Conservation (phyloP, 2,888 invertebrate species). For the Scaptomyza caliginosa region DNA sequence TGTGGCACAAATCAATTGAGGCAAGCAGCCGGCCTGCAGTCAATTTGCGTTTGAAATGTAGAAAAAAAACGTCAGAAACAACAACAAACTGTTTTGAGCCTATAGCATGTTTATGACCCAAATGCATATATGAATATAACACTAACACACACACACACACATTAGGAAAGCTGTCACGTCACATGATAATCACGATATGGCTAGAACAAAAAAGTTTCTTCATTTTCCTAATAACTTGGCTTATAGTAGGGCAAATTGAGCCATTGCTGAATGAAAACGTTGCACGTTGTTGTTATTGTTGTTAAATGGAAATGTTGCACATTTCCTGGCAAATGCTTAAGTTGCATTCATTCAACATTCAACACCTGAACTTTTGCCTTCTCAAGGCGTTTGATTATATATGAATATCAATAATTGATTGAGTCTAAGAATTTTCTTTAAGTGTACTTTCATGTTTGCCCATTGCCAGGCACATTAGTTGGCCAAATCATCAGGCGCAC, state of each 20-base stretch:
- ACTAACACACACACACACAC: conserved; percentile 71
- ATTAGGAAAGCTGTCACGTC: conserved; percentile 81
- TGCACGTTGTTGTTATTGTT: conserved; percentile 31
- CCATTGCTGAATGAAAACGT: conserved; percentile 58
- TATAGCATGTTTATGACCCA: conserved; percentile 76
- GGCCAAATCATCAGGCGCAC: conserved; percentile 5
- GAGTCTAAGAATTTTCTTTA: neutral
- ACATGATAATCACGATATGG: conserved; percentile 80
- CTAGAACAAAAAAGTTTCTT: conserved; percentile 6
- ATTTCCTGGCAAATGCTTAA: conserved; percentile 24
- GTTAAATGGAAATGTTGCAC: conserved; percentile 30
- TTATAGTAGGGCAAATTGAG: conserved; percentile 64
- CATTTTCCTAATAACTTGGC: conserved; percentile 11
- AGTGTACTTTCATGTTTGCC: conserved; percentile 1
- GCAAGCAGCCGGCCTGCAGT: conserved; percentile 12
- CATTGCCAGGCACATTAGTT: neutral
- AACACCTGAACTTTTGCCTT: conserved; percentile 22
- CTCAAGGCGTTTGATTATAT: neutral
- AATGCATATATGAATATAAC: conserved; percentile 77
- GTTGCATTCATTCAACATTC: conserved; percentile 20
- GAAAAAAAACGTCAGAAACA: conserved; percentile 24
- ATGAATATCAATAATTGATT: neutral
- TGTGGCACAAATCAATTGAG: conserved; percentile 27
- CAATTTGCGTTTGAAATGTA: conserved; percentile 52
- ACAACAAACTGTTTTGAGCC: conserved; percentile 10